These are phyloP conservation scores for Desmodus rotundus DNA, from an alignment of 2,113 vertebrate species.

Conservation along the genomic window DNA sequence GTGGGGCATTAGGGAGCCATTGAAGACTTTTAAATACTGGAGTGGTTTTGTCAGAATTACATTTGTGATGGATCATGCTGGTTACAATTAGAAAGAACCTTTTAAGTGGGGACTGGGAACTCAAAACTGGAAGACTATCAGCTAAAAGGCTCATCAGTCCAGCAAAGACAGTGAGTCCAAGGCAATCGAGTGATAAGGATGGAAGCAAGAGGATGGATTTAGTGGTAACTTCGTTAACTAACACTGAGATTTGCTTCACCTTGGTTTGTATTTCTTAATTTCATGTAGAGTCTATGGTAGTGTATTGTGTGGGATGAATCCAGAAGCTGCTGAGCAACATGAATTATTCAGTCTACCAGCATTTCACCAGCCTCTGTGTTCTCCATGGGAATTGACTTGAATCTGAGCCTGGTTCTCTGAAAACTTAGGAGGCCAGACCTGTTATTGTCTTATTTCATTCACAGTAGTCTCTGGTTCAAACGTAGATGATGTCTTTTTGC, in stretches of 20 bases:
- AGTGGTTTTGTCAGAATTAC: neutral
- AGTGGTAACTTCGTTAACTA: neutral
- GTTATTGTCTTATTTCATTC: constrained; percentile 31
- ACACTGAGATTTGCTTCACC: neutral
- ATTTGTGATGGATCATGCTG: neutral
- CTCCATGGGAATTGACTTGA: constrained; percentile 31
- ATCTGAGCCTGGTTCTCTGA: constrained; percentile 20
- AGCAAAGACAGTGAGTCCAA: neutral
- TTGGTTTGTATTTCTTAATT: constrained; percentile 39
- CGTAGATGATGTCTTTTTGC: constrained; percentile 1
- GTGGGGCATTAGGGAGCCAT: neutral
- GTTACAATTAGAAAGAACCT: constrained; percentile 23
- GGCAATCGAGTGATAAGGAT: neutral
- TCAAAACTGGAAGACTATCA: neutral
- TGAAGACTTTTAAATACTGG: constrained; percentile 10
- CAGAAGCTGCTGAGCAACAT: neutral
- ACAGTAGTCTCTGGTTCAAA: constrained; percentile 3
- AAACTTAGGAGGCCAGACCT: constrained; percentile 27
- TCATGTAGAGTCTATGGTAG: neutral
- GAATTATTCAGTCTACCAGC: constrained; percentile 35
- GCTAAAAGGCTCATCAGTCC: neutral
- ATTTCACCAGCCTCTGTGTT: constrained; percentile 37
- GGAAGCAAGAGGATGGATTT: neutral
- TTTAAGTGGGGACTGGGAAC: neutral
- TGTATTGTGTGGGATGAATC: neutral